These are phyloP conservation scores for Mimachlamys varia DNA, from an alignment of 2,888 invertebrate genomes.

Conservation along the genomic window DNA sequence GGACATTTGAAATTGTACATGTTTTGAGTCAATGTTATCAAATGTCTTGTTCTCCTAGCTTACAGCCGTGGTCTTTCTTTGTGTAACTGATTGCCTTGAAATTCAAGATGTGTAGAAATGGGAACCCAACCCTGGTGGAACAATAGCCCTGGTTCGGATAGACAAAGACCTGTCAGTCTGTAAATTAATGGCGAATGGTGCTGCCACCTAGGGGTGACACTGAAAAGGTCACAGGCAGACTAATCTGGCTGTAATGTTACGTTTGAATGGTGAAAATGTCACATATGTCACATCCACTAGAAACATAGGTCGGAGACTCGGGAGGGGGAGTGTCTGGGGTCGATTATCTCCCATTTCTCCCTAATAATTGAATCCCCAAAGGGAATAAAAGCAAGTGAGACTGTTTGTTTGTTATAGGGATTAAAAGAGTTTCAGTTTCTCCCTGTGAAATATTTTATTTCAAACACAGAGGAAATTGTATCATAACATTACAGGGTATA, in stretches of 20 bases:
- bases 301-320: neutral
- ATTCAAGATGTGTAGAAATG: constrained; percentile 9
- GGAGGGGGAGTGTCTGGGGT: neutral
- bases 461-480: neutral
- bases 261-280: constrained; percentile 7
- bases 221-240: neutral
- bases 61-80: neutral
- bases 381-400: neutral
- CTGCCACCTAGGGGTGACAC: constrained; percentile 4
- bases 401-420: neutral
- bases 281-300: neutral
- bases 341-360: neutral
- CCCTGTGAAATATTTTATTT: neutral
- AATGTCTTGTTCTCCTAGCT: constrained; percentile 8
- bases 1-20: neutral
- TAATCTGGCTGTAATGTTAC: constrained; percentile 20
- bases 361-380: neutral
- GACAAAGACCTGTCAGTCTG: constrained; percentile 26
- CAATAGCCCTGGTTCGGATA: neutral
- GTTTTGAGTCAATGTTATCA: neutral
- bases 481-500: neutral
- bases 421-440: neutral
- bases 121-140: neutral
- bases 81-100: constrained; percentile 18
- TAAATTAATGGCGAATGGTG: constrained; percentile 22